phyloP scores from a whole-genome alignment of 2,797 vertebrate genomes.

The Sebastes hopkinsi region DNA sequence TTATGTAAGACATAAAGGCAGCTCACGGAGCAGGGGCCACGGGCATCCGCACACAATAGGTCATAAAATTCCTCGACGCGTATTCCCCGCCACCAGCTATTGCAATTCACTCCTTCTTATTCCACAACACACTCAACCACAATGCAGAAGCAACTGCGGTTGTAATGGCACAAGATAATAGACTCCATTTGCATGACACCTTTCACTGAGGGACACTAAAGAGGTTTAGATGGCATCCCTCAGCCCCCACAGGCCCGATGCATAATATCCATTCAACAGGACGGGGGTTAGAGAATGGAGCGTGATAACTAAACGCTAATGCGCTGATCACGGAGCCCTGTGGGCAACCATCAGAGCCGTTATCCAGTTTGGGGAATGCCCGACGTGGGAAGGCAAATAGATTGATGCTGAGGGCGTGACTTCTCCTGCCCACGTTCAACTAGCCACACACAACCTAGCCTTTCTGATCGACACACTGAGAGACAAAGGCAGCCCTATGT shows the following conservation, averaged over 20 bases:
- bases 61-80: slow-evolving; percentile 64
- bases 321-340: slow-evolving; percentile 45
- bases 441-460: slow-evolving; percentile 38
- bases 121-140: slow-evolving; percentile 41
- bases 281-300: slow-evolving; percentile 36
- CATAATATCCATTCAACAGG: slow-evolving; percentile 58
- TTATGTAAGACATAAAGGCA: slow-evolving; percentile 50
- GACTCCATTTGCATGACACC: slow-evolving; percentile 75
- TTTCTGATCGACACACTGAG: slow-evolving; percentile 29
- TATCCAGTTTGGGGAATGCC: slow-evolving; percentile 49
- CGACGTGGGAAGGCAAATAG: slow-evolving; percentile 51
- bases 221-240: slow-evolving; percentile 64
- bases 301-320: slow-evolving; percentile 53
- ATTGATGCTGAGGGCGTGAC: slow-evolving; percentile 50
- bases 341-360: slow-evolving; percentile 42
- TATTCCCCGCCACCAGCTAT: slow-evolving; percentile 56
- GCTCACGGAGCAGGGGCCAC: slow-evolving; percentile 60
- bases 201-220: slow-evolving; percentile 67
- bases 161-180: slow-evolving; percentile 65
- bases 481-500: slow-evolving; percentile 62
- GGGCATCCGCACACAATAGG: slow-evolving; percentile 65
- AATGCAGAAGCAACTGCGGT: slow-evolving; percentile 29
- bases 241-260: slow-evolving; percentile 44
- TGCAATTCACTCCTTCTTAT: slow-evolving; percentile 54
- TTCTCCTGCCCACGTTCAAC: slow-evolving; percentile 55